Percentiles rank a stretch among this genome's conserved stretches.
phyloP scores from a whole-genome alignment of 2,888 invertebrate genomes.

The Steinernema hermaphroditum region DNA sequence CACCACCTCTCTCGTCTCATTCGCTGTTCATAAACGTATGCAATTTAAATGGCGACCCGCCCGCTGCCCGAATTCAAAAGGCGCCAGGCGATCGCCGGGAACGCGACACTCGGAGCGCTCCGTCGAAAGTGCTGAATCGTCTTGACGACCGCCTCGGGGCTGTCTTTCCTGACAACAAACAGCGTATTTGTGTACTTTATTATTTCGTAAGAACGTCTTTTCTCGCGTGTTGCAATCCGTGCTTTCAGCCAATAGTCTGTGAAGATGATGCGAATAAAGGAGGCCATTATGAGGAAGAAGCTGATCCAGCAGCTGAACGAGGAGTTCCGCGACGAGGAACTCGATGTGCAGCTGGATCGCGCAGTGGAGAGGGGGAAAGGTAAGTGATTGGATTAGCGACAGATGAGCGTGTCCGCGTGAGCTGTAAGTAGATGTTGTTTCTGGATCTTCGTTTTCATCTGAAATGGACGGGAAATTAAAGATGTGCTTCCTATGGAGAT shows the following conservation, averaged over 20 bases:
- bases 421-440: too few species aligned
- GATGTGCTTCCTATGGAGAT: too few species aligned
- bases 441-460: too few species aligned
- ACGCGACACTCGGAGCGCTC: background rate
- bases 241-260: background rate
- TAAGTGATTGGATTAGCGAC: too few species aligned
- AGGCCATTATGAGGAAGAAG: slow-evolving; percentile 59
- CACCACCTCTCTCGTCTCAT: background rate
- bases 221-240: too few species aligned
- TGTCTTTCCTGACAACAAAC: background rate
- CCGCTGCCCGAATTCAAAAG: slow-evolving; percentile 16
- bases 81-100: slow-evolving; percentile 12
- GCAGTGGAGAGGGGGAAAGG: background rate
- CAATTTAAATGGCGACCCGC: slow-evolving; percentile 25
- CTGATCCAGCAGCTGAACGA: slow-evolving; percentile 62
- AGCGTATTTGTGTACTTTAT: background rate
- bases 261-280: slow-evolving; percentile 65
- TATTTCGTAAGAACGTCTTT: too few species aligned
- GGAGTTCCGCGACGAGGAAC: slow-evolving; percentile 42
- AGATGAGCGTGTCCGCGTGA: too few species aligned
- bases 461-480: too few species aligned
- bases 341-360: background rate
- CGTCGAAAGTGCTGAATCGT: background rate
- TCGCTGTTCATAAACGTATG: slow-evolving; percentile 24
- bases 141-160: slow-evolving; percentile 11